Evolutionary conservation across 2,113 vertebrate genomes (phyloP).

Genomic region (Seriola dumerili): DNA sequence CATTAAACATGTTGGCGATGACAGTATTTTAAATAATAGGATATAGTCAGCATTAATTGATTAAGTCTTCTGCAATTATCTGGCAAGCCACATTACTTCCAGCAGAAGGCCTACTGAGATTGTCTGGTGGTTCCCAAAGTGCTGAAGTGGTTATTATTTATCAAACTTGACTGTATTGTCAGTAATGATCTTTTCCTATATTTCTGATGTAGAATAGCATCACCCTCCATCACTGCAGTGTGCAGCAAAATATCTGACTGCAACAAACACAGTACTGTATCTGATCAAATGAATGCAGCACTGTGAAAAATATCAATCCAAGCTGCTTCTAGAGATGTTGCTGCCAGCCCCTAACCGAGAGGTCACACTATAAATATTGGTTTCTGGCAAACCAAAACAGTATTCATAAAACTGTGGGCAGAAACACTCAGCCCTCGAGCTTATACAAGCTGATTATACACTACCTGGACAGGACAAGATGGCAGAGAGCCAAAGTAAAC

Average conservation of each 20-base stretch:
- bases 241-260: not conserved
- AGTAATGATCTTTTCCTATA: not conserved
- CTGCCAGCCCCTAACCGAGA: not conserved
- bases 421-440: conserved; percentile 26
- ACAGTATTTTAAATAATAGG: not conserved
- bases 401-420: conserved; percentile 48
- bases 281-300: not conserved
- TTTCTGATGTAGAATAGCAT: not conserved
- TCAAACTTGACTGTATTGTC: not conserved
- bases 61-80: not conserved
- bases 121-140: not conserved
- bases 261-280: not conserved
- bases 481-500: conserved; percentile 47
- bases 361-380: conserved; percentile 38
- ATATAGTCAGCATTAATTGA: not conserved
- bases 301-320: not conserved
- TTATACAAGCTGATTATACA: conserved; percentile 43
- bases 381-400: conserved; percentile 14
- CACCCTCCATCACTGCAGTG: not conserved
- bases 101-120: not conserved
- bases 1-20: not conserved
- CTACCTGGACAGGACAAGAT: conserved; percentile 25
- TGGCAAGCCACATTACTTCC: not conserved
- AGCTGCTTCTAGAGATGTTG: not conserved
- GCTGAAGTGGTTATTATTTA: not conserved